Base-by-base conservation (phyloP, 2,888 invertebrate genomes). In the Caenorhabditis doughertyi region DNA sequence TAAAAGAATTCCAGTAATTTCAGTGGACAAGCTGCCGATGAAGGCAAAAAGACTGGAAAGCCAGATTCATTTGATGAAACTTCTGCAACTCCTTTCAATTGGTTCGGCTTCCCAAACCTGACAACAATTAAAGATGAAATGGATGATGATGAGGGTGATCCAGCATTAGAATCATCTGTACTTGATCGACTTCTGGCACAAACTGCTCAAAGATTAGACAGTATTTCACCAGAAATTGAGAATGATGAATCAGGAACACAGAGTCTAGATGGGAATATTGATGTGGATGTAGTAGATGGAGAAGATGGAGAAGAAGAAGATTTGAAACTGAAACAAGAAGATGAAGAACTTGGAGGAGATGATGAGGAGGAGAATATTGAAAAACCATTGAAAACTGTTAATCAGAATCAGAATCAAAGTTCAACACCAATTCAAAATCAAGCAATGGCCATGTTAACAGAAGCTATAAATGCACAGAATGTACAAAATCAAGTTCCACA, bases 211-310 rank as follows among this genome's bases (percentile, higher is more conserved):
- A 25, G 84, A 62, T 60, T 77, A 44, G 76, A 86, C 18, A 84
- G 84, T 60, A 65, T 77, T n/a, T 79, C 79, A n/a, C 86, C 86
- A 13, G 77, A 81, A 70, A 74, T 86, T 32, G 85, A 84, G 39
- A 86, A 86, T 44, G 85, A 86, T 65, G 85, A 84, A 32, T 86
- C 85, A 8, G 85, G 84, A 16, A 77, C 85, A 7, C 85, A 86
- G 29, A 81, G 81, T 64, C 64, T 86, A 5, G 85, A 84, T 32
- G 81, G 70, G 16, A 70, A 42, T 47, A 35, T 53, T 11, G 79
- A 79, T 32, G 55, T 53, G 42, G 77, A 53, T 68, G 44, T 23
- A 27, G 49, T 42, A 27, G 47, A 44, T 53, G 51, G 81, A 73
- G 55, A 71, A 8, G 58, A 68, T 23, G 67, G 56, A 16, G 76